Evolutionary conservation across 2,113 vertebrate species (phyloP).

Genomic region (Oreochromis spilurus): DNA sequence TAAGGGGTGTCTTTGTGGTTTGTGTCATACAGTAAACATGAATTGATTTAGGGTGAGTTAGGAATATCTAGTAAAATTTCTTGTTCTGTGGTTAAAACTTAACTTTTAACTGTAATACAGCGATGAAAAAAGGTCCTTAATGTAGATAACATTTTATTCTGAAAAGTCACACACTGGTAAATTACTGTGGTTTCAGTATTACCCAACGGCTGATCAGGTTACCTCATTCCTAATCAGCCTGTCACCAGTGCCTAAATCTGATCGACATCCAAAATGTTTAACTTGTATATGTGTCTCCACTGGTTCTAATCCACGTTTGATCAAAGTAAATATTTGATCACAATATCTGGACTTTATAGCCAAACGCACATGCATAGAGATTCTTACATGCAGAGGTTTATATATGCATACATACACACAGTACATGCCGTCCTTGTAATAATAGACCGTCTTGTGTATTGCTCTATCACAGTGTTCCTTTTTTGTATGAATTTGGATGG

Average conservation of each 20-base stretch:
- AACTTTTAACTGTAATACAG: constrained; percentile 5
- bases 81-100: constrained; percentile 47
- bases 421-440: constrained; percentile 42
- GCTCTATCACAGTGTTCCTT: constrained; percentile 46
- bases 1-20: constrained; percentile 29
- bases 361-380: not conserved
- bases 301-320: constrained; percentile 6
- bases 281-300: constrained; percentile 37
- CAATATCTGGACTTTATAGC: constrained; percentile 13
- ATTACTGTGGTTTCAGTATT: constrained; percentile 44
- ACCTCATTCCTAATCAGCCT: constrained; percentile 9
- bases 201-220: constrained; percentile 6
- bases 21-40: constrained; percentile 1
- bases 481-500: constrained; percentile 67
- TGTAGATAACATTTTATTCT: constrained; percentile 27
- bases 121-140: constrained; percentile 5
- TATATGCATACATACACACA: not conserved
- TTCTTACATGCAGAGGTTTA: not conserved
- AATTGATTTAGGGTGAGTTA: constrained; percentile 21
- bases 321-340: not conserved
- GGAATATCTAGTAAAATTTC: constrained; percentile 40
- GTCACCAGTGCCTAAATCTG: constrained; percentile 54
- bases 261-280: constrained; percentile 19
- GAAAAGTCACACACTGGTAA: constrained; percentile 15
- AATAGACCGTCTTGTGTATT: constrained; percentile 48